These are phyloP conservation scores for Lycophotia porphyrea DNA, from an alignment of 2,888 invertebrate species.

Conservation along the genomic window DNA sequence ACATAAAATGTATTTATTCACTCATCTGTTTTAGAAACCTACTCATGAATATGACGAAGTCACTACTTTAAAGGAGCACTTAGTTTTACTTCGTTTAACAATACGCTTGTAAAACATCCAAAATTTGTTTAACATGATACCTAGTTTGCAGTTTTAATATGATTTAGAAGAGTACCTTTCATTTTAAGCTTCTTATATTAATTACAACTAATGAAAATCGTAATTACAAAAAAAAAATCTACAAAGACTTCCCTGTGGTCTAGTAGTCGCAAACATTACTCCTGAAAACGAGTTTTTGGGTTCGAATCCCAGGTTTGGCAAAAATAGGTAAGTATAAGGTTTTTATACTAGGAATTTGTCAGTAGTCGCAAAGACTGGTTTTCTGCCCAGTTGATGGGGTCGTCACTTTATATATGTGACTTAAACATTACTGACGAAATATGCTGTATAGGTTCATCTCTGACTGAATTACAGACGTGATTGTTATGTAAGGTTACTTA, in stretches of 20 bases:
- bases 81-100: neutral
- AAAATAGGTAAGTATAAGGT: neutral
- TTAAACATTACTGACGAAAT: neutral
- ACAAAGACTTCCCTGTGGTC: too few relatives aligned
- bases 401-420: neutral
- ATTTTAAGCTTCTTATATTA: neutral
- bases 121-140: neutral
- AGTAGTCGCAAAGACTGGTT: neutral
- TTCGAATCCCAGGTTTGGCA: neutral
- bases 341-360: neutral
- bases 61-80: neutral
- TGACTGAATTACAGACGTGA: neutral
- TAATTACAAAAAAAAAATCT: neutral
- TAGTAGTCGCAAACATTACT: too few relatives aligned
- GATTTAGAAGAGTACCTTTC: neutral
- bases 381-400: neutral
- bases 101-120: neutral
- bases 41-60: neutral
- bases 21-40: neutral
- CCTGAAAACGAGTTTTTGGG: neutral
- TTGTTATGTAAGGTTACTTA: neutral
- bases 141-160: neutral
- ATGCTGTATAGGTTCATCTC: neutral
- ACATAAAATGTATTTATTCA: conserved; percentile 67
- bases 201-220: neutral